Evolutionary conservation across 2,113 vertebrate genomes (phyloP).

Genomic region (Anser cygnoides): DNA sequence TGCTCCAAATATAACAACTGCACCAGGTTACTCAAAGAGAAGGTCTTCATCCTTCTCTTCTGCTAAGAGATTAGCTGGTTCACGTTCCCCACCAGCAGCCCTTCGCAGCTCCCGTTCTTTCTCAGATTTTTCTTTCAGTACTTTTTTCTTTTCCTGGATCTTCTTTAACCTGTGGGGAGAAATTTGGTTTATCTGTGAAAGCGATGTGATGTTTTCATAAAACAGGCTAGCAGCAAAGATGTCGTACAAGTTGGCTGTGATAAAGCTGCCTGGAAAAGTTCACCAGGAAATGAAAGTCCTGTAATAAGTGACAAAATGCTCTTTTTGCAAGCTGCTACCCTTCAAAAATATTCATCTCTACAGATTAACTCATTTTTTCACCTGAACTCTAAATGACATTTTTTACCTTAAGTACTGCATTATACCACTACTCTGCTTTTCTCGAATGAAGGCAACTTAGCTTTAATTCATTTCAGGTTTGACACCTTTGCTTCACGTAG

Average conservation of each 20-base stretch:
- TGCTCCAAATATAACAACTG: background rate
- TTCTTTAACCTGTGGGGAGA: slow-evolving; percentile 89
- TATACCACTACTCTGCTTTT: background rate
- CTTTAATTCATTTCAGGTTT: background rate
- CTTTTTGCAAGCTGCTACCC: background rate
- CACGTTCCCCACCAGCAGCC: slow-evolving; percentile 79
- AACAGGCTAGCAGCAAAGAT: background rate
- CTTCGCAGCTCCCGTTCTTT: slow-evolving; percentile 82
- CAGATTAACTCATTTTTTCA: background rate
- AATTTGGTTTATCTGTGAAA: background rate
- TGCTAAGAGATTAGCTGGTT: slow-evolving; percentile 90
- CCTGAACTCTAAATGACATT: background rate
- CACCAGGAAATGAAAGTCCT: background rate
- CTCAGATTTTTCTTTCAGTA: slow-evolving; percentile 88
- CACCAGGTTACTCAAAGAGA: slow-evolving; percentile 87
- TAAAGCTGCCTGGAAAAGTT: background rate
- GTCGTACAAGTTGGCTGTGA: background rate
- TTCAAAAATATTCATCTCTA: background rate
- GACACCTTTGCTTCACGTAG: background rate
- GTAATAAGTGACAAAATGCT: background rate
- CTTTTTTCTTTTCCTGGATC: slow-evolving; percentile 99
- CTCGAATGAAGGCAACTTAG: background rate
- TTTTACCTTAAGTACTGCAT: background rate
- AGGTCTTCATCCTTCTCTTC: slow-evolving; percentile 95
- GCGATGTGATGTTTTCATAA: background rate